Percentiles rank a stretch among this genome's conserved stretches.
phyloP scores from a whole-genome alignment of 2,888 invertebrate species.

The Drepanosiphum platanoidis region DNA sequence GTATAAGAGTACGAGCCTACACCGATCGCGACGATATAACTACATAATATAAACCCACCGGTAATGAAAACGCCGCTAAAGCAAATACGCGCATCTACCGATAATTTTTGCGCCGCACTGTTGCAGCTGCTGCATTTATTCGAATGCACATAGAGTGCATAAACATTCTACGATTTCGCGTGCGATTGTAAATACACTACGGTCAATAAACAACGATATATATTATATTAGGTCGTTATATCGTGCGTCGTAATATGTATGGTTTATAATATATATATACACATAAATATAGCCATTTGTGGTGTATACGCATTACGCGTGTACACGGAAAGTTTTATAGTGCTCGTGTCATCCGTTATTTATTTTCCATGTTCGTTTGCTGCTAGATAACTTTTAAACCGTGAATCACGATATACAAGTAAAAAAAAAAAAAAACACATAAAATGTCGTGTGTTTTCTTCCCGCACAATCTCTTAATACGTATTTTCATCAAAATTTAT shows the following conservation, averaged over 20 bases:
- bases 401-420: slow-evolving; percentile 51
- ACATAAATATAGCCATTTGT: background rate
- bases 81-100: too few relatives aligned
- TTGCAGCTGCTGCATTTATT: too few relatives aligned
- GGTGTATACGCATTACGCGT: background rate
- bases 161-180: too few relatives aligned
- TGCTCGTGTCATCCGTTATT: slow-evolving; percentile 21
- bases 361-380: slow-evolving; percentile 39
- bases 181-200: background rate
- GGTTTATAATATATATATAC: too few relatives aligned
- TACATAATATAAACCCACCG: too few relatives aligned
- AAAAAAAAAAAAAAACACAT: slow-evolving; percentile 24
- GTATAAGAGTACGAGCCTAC: too few relatives aligned
- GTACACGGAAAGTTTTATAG: slow-evolving; percentile 35
- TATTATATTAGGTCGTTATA: too few relatives aligned
- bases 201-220: too few relatives aligned
- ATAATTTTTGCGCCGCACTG: too few relatives aligned
- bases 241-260: background rate
- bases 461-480: background rate
- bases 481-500: slow-evolving; percentile 42
- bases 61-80: too few relatives aligned
- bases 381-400: slow-evolving; percentile 42
- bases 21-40: too few relatives aligned
- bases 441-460: slow-evolving; percentile 28
- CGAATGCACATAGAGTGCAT: too few relatives aligned